Percentiles rank a stretch among this genome's conserved stretches.
Evolutionary conservation across 1,140 invertebrate genomes (phyloP).

Genomic region (Agraylea sexmaculata): DNA sequence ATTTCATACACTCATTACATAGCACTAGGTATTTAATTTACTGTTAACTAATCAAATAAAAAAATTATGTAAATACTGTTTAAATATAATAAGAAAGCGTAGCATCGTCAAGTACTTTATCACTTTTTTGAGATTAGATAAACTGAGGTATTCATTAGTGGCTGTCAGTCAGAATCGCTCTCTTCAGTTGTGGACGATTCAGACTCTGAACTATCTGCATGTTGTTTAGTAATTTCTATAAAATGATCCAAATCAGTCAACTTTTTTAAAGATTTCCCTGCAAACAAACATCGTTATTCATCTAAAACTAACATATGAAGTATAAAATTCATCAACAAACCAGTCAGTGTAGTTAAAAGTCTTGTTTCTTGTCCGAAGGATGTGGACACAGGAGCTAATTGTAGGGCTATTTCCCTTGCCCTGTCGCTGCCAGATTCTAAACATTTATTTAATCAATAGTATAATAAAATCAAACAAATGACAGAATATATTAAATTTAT

Average conservation of each 20-base stretch:
- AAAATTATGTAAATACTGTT: not conserved
- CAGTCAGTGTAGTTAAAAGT: constrained; percentile 34
- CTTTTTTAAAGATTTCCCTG: constrained; percentile 35
- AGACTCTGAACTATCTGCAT: constrained; percentile 36
- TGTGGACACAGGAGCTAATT: constrained; percentile 31
- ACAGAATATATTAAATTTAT: not conserved
- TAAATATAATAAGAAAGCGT: not conserved
- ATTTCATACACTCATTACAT: constrained; percentile 11
- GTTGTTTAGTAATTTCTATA: constrained; percentile 40
- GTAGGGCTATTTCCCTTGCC: constrained; percentile 31
- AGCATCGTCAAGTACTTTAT: constrained; percentile 25
- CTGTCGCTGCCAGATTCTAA: constrained; percentile 23
- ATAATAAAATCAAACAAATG: not conserved
- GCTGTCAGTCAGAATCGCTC: constrained; percentile 34
- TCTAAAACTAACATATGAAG: not conserved
- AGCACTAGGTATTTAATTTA: constrained; percentile 27
- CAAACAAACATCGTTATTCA: not conserved
- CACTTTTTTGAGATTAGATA: constrained; percentile 24
- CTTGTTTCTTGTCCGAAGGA: constrained; percentile 31
- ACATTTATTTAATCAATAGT: not conserved
- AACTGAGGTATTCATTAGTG: constrained; percentile 14
- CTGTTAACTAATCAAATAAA: constrained; percentile 16
- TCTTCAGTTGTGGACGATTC: constrained; percentile 33
- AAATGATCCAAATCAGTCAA: constrained; percentile 39
- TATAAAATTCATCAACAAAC: constrained; percentile 18